Conservation (phyloP, 2,113 vertebrate genomes). For the Hippocampus barbouri region DNA sequence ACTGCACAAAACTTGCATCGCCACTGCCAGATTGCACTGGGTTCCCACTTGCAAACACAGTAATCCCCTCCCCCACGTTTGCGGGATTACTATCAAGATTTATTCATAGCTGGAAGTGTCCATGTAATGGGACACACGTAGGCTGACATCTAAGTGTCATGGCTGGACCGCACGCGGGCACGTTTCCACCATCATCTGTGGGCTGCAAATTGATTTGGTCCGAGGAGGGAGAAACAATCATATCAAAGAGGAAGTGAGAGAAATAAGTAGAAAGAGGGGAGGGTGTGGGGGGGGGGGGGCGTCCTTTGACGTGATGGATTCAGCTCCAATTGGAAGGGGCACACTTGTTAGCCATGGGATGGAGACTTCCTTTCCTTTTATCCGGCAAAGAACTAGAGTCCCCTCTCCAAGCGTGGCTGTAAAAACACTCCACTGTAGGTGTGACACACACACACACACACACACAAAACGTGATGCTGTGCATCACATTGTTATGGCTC, state of each 20-base stretch:
- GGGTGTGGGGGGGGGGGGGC: neutral
- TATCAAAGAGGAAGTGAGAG: slow-evolving; percentile 44
- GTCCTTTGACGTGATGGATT: slow-evolving; percentile 65
- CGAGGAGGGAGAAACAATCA: slow-evolving; percentile 47
- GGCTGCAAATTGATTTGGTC: slow-evolving; percentile 58
- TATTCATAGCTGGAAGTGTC: slow-evolving; percentile 51
- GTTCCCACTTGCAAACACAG: slow-evolving; percentile 44
- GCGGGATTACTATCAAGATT: slow-evolving; percentile 61
- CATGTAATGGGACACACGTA: slow-evolving; percentile 17
- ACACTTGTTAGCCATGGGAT: slow-evolving; percentile 55
- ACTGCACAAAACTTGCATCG: slow-evolving; percentile 18
- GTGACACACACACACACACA: neutral
- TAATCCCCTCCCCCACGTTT: slow-evolving; percentile 63
- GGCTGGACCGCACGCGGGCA: slow-evolving; percentile 27
- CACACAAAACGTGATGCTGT: neutral
- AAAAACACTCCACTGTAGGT: slow-evolving; percentile 4
- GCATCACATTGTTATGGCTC: neutral
- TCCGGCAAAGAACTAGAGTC: slow-evolving; percentile 30
- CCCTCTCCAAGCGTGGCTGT: neutral
- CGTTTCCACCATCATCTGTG: slow-evolving; percentile 37
- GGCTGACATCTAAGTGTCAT: slow-evolving; percentile 8
- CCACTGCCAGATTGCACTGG: slow-evolving; percentile 31
- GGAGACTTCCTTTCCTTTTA: slow-evolving; percentile 50
- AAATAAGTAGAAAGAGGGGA: slow-evolving; percentile 1
- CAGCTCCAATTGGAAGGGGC: slow-evolving; percentile 59